Conservation (phyloP, 1,140 invertebrate species). For the Drosophila repletoides region DNA sequence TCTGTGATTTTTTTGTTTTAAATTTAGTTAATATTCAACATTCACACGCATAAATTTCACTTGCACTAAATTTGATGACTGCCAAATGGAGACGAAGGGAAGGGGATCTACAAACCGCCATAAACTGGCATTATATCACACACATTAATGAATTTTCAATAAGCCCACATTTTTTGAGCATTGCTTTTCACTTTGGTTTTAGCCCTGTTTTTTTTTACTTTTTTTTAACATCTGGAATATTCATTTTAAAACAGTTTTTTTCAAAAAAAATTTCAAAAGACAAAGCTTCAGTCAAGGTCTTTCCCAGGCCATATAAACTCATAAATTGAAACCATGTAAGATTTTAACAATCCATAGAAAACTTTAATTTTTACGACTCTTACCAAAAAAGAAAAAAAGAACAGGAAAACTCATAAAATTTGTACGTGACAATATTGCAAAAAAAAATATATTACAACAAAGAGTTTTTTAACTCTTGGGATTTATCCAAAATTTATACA, state of each 20-base stretch:
- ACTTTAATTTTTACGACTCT: too few relatives aligned
- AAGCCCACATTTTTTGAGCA: conserved; percentile 34
- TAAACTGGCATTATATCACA: conserved; percentile 59
- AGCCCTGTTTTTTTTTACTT: too few relatives aligned
- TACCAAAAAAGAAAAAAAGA: too few relatives aligned
- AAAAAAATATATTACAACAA: conserved; percentile 20
- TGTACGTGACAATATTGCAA: not conserved
- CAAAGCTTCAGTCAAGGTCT: conserved; percentile 8
- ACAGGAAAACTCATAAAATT: conserved; percentile 9
- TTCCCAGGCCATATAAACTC: not conserved
- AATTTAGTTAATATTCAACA: conserved; percentile 66
- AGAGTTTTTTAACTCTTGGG: too few relatives aligned
- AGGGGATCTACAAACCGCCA: not conserved
- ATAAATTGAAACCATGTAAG: too few relatives aligned
- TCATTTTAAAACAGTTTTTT: too few relatives aligned
- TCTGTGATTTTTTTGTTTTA: conserved; percentile 18
- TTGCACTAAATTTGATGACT: conserved; percentile 62
- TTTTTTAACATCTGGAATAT: conserved; percentile 29
- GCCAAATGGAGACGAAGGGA: conserved; percentile 3
- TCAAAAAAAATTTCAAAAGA: too few relatives aligned
- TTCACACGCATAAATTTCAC: conserved; percentile 77
- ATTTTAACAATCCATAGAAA: not conserved
- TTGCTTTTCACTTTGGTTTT: conserved; percentile 66
- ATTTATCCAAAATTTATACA: not conserved
- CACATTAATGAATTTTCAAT: conserved; percentile 63